Evolutionary conservation across 2,888 invertebrate species (phyloP).

Genomic region (Chrysotoxum bicinctum): DNA sequence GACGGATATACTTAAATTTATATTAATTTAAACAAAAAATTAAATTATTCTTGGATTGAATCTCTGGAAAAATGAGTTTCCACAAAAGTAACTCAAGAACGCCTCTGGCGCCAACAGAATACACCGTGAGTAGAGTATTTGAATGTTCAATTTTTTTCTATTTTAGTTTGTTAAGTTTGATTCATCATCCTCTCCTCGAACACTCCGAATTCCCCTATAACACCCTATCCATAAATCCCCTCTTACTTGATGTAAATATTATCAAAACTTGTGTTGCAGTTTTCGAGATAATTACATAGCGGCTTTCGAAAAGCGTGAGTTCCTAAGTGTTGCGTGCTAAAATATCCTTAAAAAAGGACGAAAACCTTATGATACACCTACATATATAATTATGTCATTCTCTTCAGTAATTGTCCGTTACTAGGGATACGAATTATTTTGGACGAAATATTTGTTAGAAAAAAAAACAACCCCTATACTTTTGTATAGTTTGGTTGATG

Average conservation of each 20-base stretch:
- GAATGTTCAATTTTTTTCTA: not conserved
- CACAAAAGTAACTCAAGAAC: constrained; percentile 81
- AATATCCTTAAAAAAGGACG: constrained; percentile 40
- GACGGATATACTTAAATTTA: constrained; percentile 47
- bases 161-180: not conserved
- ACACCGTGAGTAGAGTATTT: constrained; percentile 79
- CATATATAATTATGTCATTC: constrained; percentile 27
- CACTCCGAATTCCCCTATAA: not conserved
- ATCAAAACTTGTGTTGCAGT: constrained; percentile 30
- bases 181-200: not conserved
- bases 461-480: constrained; percentile 45
- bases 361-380: not conserved
- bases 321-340: constrained; percentile 50
- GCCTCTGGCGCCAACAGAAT: constrained; percentile 80
- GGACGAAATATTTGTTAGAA: constrained; percentile 22
- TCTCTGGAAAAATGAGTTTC: constrained; percentile 79
- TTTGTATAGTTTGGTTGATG: not conserved
- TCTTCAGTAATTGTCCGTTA: constrained; percentile 10
- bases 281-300: constrained; percentile 29
- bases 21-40: not conserved
- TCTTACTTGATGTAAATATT: not conserved
- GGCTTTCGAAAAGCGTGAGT: constrained; percentile 18
- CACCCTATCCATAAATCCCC: not conserved
- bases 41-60: constrained; percentile 44
- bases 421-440: constrained; percentile 45